These are phyloP conservation scores for Intellagama lesueurii DNA, from an alignment of 2,797 vertebrate species.

Conservation along the genomic window DNA sequence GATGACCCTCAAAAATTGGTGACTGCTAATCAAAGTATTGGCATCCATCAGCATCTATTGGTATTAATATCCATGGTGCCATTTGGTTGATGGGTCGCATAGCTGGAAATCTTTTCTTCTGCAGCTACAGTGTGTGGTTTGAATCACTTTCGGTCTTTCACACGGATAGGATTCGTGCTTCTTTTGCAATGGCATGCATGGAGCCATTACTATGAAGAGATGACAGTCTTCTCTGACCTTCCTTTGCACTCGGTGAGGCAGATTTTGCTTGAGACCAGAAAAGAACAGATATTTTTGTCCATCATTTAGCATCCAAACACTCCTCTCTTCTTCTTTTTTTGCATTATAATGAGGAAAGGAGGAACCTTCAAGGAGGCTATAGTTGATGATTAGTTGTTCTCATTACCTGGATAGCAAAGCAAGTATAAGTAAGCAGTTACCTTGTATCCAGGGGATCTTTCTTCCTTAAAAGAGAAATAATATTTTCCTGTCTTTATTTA, in stretches of 20 bases:
- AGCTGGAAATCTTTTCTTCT: background rate
- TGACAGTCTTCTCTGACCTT: slow-evolving; percentile 23
- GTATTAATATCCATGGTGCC: background rate
- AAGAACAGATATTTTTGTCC: background rate
- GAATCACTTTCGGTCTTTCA: background rate
- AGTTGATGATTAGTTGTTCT: slow-evolving; percentile 17
- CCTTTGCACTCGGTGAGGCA: background rate
- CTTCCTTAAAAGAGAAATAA: slow-evolving; percentile 41
- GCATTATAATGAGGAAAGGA: slow-evolving; percentile 17
- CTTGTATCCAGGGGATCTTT: slow-evolving; percentile 3
- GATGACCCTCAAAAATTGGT: background rate
- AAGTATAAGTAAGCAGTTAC: slow-evolving; percentile 31
- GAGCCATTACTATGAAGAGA: slow-evolving; percentile 11
- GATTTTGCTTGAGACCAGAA: background rate
- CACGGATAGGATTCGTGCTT: slow-evolving; percentile 3
- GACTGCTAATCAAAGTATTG: background rate
- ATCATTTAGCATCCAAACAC: background rate
- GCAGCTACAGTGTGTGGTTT: background rate
- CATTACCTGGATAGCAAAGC: slow-evolving; percentile 11
- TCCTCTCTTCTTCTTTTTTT: background rate
- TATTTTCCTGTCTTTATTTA: slow-evolving; percentile 28
- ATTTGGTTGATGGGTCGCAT: background rate
- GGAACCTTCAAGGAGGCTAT: background rate
- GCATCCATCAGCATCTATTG: background rate
- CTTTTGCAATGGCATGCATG: slow-evolving; percentile 8